These are phyloP conservation scores for Corticium candelabrum DNA, from an alignment of 37 sponge, comb jelly and placozoan species.

Conservation along the genomic window DNA sequence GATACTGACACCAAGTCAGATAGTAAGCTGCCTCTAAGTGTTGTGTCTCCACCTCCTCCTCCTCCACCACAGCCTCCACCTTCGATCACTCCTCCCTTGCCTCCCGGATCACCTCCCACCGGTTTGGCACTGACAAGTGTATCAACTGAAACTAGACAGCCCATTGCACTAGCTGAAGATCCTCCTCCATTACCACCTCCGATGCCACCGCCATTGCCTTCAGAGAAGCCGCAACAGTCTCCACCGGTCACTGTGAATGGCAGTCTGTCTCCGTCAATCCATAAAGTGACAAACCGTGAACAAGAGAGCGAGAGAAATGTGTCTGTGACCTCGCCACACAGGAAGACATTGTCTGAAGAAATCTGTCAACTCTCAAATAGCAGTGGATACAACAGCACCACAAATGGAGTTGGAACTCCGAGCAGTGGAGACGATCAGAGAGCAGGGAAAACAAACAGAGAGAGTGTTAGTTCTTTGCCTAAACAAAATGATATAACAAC, in stretches of 20 bases:
- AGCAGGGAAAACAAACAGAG: not conserved
- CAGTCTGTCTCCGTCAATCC: no score
- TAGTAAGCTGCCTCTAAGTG: not conserved
- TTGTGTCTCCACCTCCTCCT: not conserved
- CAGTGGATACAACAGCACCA: not conserved
- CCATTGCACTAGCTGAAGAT: not conserved
- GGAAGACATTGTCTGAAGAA: no score
- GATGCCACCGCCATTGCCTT: not conserved
- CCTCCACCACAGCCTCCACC: not conserved
- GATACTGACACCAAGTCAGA: not conserved
- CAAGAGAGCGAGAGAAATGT: not conserved
- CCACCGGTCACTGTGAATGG: no score
- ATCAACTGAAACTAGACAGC: not conserved
- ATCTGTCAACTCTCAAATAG: no score
- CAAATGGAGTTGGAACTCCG: not conserved
- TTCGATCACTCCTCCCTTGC: not conserved
- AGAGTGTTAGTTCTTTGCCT: no score
- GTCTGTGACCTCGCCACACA: no score
- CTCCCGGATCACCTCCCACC: not conserved
- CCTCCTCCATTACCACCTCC: not conserved
- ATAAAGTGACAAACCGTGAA: not conserved
- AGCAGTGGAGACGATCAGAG: not conserved
- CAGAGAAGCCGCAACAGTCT: not conserved
- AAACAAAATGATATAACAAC: no score
- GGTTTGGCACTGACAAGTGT: not conserved